Evolutionary conservation across 1,140 invertebrate genomes (phyloP).

Genomic region (Drosophila ercepeae): DNA sequence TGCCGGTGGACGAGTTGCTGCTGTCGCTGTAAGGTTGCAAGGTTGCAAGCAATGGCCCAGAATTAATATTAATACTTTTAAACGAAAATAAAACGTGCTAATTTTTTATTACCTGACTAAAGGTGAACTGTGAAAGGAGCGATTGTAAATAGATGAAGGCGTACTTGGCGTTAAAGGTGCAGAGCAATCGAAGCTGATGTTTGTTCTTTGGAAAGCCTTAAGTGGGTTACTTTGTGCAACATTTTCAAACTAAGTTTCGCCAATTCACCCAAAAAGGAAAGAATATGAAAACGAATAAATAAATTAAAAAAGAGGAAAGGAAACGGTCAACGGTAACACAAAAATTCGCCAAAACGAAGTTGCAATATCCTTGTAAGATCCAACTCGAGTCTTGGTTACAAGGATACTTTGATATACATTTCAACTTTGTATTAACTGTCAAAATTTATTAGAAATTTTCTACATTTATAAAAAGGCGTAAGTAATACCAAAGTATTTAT

Average conservation of each 20-base stretch:
- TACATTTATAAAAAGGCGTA: background rate
- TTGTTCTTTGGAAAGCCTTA: constrained; percentile 84
- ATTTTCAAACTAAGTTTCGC: constrained; percentile 83
- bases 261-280: constrained; percentile 74
- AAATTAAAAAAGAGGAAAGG: constrained; percentile 50
- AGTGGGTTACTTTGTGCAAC: constrained; percentile 84
- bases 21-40: constrained; percentile 63
- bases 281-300: constrained; percentile 49
- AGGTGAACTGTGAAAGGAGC: constrained; percentile 83
- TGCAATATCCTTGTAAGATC: constrained; percentile 16
- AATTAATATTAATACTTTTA: background rate
- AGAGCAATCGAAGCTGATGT: constrained; percentile 84
- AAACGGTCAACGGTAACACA: constrained; percentile 24
- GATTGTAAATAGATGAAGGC: constrained; percentile 84
- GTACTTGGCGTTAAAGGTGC: constrained; percentile 85
- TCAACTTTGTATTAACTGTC: background rate
- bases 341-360: constrained; percentile 32
- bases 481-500: background rate
- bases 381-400: background rate
- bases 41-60: no score
- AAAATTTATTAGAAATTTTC: background rate
- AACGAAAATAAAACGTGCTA: constrained; percentile 33
- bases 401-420: background rate
- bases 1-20: constrained; percentile 80
- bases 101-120: constrained; percentile 78